A percentile compares a stretch with the other conserved stretches of the same genome.
These are phyloP conservation scores for Chaetogeoica ovagalla DNA, from an alignment of 2,888 invertebrate species.

Conservation along the genomic window DNA sequence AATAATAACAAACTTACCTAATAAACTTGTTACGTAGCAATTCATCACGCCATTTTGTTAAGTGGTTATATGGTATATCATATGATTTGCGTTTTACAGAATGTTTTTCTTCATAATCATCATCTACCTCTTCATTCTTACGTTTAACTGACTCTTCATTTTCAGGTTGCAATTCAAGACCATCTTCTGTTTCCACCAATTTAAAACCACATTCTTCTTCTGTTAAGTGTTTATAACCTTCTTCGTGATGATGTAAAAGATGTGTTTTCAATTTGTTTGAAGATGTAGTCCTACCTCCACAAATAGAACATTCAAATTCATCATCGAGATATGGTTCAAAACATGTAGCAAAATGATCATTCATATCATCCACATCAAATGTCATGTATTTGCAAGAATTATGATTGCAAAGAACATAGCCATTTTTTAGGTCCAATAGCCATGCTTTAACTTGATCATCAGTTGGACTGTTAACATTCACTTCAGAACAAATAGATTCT, in stretches of 20 bases:
- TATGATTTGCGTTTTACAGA: constrained; percentile 41
- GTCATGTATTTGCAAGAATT: constrained; percentile 49
- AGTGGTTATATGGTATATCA: constrained; percentile 49
- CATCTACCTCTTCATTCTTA: constrained; percentile 33
- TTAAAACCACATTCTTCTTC: constrained; percentile 50
- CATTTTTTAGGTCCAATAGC: constrained; percentile 42
- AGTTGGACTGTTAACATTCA: constrained; percentile 45
- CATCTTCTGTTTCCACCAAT: constrained; percentile 48
- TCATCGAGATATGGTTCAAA: constrained; percentile 48
- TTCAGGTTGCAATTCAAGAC: constrained; percentile 35
- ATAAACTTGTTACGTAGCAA: constrained; percentile 47
- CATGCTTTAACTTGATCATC: constrained; percentile 36
- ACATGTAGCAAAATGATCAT: constrained; percentile 51
- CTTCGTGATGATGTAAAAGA: constrained; percentile 49
- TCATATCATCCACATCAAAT: constrained; percentile 51
- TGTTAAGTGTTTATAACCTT: constrained; percentile 49
- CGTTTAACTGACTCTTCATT: constrained; percentile 37
- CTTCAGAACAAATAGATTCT: constrained; percentile 45
- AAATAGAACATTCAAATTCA: constrained; percentile 51
- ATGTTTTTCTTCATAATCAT: constrained; percentile 42
- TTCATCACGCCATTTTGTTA: constrained; percentile 50
- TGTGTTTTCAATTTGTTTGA: constrained; percentile 50
- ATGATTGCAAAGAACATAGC: constrained; percentile 46
- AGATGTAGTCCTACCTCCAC: constrained; percentile 46
- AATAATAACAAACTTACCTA: constrained; percentile 8